These are phyloP conservation scores for Macropodus opercularis DNA, from an alignment of 2,797 vertebrate genomes.

Conservation along the genomic window DNA sequence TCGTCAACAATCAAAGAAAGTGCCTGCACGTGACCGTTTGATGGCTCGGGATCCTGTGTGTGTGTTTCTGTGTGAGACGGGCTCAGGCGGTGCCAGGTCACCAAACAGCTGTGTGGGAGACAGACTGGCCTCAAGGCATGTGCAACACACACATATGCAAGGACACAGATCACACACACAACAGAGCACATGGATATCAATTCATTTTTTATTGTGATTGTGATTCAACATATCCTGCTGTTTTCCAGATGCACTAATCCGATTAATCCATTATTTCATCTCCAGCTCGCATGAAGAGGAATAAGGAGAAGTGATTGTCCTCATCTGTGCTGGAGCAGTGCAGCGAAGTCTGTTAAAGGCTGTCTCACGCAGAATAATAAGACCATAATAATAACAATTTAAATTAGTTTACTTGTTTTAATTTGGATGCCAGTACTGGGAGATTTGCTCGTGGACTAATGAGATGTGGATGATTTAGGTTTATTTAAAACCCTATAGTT, in stretches of 20 bases:
- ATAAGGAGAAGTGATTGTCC: no score
- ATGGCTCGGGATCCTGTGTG: conserved; percentile 43
- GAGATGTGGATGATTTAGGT: no score
- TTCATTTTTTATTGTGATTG: conserved; percentile 27
- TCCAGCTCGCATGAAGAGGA: no score
- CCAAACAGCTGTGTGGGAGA: conserved; percentile 72
- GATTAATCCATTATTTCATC: conserved; percentile 30
- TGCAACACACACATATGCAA: conserved; percentile 15
- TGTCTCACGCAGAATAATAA: no score
- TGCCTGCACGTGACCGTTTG: no score
- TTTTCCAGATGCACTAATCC: conserved; percentile 17
- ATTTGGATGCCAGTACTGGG: no score
- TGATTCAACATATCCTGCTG: conserved; percentile 31
- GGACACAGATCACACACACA: conserved; percentile 5
- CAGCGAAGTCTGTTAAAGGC: no score
- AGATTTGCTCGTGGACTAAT: no score
- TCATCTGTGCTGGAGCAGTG: neutral
- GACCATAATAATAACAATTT: no score
- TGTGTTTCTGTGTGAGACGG: conserved; percentile 23
- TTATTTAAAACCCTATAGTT: no score
- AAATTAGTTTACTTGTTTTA: no score
- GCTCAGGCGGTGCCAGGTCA: conserved; percentile 67
- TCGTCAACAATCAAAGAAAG: conserved; percentile 27
- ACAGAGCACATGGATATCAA: conserved; percentile 31
- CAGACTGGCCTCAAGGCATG: conserved; percentile 52